A percentile compares a stretch with the other conserved stretches of the same genome.
Conservation (phyloP, 2,888 invertebrate species). For the Eilema griseolum region DNA sequence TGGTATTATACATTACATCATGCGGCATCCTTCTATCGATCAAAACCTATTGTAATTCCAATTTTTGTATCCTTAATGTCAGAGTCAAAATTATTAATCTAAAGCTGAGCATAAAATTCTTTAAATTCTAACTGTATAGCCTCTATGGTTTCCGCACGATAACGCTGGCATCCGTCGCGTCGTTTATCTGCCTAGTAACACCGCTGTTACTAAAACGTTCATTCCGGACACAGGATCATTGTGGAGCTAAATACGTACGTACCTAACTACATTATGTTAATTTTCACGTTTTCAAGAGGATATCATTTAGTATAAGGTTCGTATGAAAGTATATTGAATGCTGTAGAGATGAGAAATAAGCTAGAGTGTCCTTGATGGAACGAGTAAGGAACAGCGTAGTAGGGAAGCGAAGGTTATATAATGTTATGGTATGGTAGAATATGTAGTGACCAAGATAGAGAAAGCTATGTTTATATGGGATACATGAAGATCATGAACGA, state of each 20-base stretch:
- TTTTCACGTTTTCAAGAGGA: background rate
- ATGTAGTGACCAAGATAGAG: too few relatives aligned
- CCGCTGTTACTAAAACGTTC: conserved; percentile 19
- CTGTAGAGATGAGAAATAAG: too few relatives aligned
- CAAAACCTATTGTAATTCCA: background rate
- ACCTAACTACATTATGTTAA: background rate
- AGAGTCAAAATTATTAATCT: background rate
- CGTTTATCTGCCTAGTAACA: conserved; percentile 31
- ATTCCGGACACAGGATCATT: conserved; percentile 2
- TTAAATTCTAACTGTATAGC: background rate
- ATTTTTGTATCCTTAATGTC: background rate
- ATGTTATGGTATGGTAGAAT: too few relatives aligned
- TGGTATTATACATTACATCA: too few relatives aligned
- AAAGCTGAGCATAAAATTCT: background rate
- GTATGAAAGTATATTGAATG: too few relatives aligned
- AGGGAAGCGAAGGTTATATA: too few relatives aligned
- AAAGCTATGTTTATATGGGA: too few relatives aligned
- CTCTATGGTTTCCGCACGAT: conserved; percentile 15
- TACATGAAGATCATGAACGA: too few relatives aligned
- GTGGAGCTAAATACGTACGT: background rate
- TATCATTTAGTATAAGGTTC: background rate
- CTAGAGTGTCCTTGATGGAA: too few relatives aligned
- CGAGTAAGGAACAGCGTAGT: too few relatives aligned
- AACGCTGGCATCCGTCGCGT: conserved; percentile 25
- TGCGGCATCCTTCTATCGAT: too few relatives aligned